Percentiles rank a stretch among this genome's conserved stretches.
Conservation (phyloP, 1,140 invertebrate genomes). For the Nautilus pompilius region DNA sequence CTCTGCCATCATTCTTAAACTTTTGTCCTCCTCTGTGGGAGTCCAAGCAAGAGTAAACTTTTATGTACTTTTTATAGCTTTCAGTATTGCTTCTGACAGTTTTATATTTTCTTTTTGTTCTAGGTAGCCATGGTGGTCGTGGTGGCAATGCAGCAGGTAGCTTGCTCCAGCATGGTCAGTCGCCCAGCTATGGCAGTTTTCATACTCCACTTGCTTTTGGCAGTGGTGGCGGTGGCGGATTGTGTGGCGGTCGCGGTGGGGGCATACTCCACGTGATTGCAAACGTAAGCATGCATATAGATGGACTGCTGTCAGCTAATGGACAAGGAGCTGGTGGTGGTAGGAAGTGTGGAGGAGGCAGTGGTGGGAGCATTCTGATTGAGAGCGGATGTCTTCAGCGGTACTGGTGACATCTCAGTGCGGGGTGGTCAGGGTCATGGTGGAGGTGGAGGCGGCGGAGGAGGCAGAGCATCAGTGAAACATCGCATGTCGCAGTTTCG, state of each 20-base stretch:
- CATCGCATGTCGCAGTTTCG: not conserved
- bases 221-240: slow-evolving; percentile 6
- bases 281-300: not conserved
- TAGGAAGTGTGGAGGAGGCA: slow-evolving; percentile 5
- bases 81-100: no score
- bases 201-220: not conserved
- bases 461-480: not conserved
- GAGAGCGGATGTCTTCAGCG: not conserved
- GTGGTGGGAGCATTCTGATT: slow-evolving; percentile 7
- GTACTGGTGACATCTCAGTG: slow-evolving; percentile 1
- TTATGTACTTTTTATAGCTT: no score
- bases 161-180: not conserved
- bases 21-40: no score
- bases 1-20: no score
- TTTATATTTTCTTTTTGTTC: not conserved
- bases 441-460: slow-evolving; percentile 8
- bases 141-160: not conserved
- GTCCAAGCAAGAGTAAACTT: no score
- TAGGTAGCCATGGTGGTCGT: slow-evolving; percentile 10
- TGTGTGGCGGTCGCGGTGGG: slow-evolving; percentile 5
- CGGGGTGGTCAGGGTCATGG: slow-evolving; percentile 5
- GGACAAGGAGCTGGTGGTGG: not conserved
- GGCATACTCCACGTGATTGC: slow-evolving; percentile 4
- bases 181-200: slow-evolving; percentile 3
- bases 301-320: slow-evolving; percentile 6